Conservation (phyloP, 1,140 invertebrate genomes). For the Drosophila arawakana region DNA sequence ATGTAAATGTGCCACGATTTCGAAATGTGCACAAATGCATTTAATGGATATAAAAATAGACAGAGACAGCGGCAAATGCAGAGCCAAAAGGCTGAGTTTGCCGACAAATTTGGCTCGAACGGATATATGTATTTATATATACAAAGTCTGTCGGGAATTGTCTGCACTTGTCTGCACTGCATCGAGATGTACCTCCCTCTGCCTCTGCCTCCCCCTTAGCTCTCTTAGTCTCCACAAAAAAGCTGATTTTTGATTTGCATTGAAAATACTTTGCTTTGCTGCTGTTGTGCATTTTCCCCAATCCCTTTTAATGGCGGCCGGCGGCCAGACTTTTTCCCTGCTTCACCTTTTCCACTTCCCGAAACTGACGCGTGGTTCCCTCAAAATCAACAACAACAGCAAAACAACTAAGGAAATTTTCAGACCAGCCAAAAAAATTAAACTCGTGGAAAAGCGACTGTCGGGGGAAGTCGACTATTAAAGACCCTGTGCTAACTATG, state of each 20-base stretch:
- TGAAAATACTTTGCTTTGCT: conserved; percentile 52
- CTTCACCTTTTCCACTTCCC: conserved; percentile 27
- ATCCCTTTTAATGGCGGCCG: conserved; percentile 21
- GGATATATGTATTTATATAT: conserved; percentile 34
- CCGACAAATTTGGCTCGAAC: conserved; percentile 39
- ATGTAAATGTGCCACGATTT: conserved; percentile 79
- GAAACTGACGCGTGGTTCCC: conserved; percentile 52
- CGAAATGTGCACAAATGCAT: conserved; percentile 80
- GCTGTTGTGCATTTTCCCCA: conserved; percentile 10
- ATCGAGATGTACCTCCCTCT: neutral
- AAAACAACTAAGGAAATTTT: conserved; percentile 30
- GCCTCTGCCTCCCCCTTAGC: neutral
- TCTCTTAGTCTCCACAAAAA: conserved; percentile 24
- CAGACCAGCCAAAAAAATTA: conserved; percentile 22
- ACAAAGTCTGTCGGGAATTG: conserved; percentile 62
- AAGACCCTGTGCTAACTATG: no score
- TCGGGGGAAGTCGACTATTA: no score
- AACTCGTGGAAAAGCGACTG: no score
- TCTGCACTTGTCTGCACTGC: conserved; percentile 60
- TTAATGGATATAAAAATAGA: conserved; percentile 78
- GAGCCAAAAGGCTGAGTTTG: conserved; percentile 35
- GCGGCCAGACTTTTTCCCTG: conserved; percentile 16
- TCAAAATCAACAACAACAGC: conserved; percentile 42
- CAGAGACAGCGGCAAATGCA: conserved; percentile 42
- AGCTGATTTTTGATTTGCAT: conserved; percentile 68